A percentile compares a stretch with the other conserved stretches of the same genome.
Evolutionary conservation across 2,888 invertebrate genomes (phyloP).

Genomic region (Diogma glabrata): DNA sequence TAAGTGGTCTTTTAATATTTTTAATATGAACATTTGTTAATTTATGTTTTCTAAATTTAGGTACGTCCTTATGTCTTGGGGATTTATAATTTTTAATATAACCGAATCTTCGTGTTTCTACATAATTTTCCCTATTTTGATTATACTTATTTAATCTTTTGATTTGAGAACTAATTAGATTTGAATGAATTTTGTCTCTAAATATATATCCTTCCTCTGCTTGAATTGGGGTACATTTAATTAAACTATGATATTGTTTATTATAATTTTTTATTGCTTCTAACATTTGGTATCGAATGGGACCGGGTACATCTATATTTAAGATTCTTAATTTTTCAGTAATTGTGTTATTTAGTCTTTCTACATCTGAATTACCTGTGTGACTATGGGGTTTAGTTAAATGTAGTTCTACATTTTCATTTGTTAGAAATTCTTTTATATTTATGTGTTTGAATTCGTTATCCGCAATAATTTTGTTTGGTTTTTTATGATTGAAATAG

Average conservation of each 20-base stretch:
- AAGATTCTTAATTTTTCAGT: conserved; percentile 8
- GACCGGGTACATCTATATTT: not conserved
- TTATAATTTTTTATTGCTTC: not conserved
- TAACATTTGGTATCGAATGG: not conserved
- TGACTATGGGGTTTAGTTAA: not conserved
- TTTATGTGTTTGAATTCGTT: conserved; percentile 3
- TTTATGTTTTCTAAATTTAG: not conserved
- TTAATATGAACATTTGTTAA: not conserved
- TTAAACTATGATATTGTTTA: not conserved
- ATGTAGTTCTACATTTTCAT: not conserved
- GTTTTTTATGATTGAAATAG: conserved; percentile 2
- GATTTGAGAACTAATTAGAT: not conserved
- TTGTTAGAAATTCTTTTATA: not conserved
- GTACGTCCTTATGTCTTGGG: not conserved
- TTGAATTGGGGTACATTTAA: not conserved
- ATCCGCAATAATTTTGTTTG: conserved; percentile 7
- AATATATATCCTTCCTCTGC: not conserved
- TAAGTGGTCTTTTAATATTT: not conserved
- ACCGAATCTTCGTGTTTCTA: not conserved
- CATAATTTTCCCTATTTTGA: not conserved
- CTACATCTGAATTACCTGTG: not conserved
- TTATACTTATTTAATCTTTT: not conserved
- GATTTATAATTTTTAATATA: not conserved
- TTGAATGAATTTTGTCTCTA: not conserved
- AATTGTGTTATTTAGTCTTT: not conserved